A percentile compares a stretch with the other conserved stretches of the same genome.
phyloP scores from a whole-genome alignment of 2,797 vertebrate genomes.

The Neosilurus hyrtlii region DNA sequence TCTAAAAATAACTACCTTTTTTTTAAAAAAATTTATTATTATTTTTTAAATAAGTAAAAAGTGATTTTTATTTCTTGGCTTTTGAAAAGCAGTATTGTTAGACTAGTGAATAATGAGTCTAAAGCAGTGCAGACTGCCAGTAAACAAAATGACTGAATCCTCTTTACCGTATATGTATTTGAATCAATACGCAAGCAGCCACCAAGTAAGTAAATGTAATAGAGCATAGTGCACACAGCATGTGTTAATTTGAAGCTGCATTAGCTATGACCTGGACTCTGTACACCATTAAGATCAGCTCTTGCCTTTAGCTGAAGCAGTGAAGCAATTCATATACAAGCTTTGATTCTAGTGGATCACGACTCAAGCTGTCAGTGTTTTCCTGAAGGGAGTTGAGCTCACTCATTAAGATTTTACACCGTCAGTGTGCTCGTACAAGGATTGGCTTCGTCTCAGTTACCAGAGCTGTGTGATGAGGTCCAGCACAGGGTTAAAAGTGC shows the following conservation, averaged over 20 bases:
- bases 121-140: not conserved
- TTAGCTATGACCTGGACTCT: not conserved
- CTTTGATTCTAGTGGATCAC: slow-evolving; percentile 6
- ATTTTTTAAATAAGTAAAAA: too few species aligned
- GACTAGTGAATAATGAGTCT: not conserved
- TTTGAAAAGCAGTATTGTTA: not conserved
- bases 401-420: slow-evolving; percentile 28
- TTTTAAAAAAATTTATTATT: too few species aligned
- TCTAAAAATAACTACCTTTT: not conserved
- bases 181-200: not conserved
- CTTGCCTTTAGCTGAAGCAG: slow-evolving; percentile 2
- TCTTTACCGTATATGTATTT: not conserved
- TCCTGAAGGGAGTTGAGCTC: slow-evolving; percentile 10
- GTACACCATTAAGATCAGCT: not conserved
- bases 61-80: not conserved
- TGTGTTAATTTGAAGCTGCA: not conserved
- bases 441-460: slow-evolving; percentile 2
- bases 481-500: not conserved
- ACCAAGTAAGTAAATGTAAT: not conserved
- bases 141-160: not conserved
- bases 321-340: not conserved
- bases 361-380: not conserved
- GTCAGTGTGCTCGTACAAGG: not conserved
- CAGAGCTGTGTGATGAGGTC: not conserved
- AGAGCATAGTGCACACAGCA: not conserved